Evolutionary conservation across 2,888 invertebrate genomes (phyloP).

Genomic region (Onthophagus sagittarius): DNA sequence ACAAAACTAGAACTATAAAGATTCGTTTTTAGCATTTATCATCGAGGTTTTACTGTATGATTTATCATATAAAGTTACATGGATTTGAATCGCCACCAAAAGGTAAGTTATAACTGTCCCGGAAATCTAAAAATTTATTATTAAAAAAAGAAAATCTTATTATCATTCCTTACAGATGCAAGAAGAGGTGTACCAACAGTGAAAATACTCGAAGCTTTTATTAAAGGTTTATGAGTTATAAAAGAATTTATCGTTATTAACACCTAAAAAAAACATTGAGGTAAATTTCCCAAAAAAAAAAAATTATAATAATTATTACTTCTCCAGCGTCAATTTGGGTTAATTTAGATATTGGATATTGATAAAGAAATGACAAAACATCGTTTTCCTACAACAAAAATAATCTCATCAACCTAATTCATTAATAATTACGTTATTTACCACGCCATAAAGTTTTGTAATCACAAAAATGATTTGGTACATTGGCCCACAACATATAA

Average conservation of each 20-base stretch:
- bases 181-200: slow-evolving; percentile 7
- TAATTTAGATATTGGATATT: slow-evolving; percentile 13
- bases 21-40: no score
- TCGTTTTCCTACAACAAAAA: slow-evolving; percentile 8
- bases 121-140: slow-evolving; percentile 14
- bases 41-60: no score
- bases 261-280: slow-evolving; percentile 11
- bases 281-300: neutral
- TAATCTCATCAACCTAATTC: neutral
- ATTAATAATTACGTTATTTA: no score
- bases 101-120: slow-evolving; percentile 17
- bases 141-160: neutral
- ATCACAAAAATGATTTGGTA: neutral
- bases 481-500: neutral
- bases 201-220: slow-evolving; percentile 12
- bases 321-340: neutral
- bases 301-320: slow-evolving; percentile 6
- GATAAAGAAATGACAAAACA: slow-evolving; percentile 13
- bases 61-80: slow-evolving; percentile 5
- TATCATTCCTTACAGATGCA: slow-evolving; percentile 14
- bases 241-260: slow-evolving; percentile 5
- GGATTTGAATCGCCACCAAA: slow-evolving; percentile 15
- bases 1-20: no score
- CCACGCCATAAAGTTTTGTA: neutral
- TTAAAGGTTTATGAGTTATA: slow-evolving; percentile 2